Conservation (phyloP, 2,113 vertebrate genomes). For the Cygnus buccinator region DNA sequence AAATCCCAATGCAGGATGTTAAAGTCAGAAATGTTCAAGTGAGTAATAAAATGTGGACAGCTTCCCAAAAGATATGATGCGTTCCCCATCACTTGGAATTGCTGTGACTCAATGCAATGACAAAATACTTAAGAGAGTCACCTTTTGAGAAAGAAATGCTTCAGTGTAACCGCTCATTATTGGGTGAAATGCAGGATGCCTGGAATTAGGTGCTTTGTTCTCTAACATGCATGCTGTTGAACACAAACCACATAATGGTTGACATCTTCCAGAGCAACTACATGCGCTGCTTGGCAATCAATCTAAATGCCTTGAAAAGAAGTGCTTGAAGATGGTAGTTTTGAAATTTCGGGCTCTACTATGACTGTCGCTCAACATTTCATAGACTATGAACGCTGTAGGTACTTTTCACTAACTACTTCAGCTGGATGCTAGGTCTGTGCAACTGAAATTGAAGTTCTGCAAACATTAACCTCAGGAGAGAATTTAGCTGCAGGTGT, state of each 20-base stretch:
- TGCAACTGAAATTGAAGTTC: background rate
- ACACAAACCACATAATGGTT: background rate
- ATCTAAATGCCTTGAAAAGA: background rate
- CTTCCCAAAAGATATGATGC: background rate
- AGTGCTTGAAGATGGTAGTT: background rate
- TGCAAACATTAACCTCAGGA: background rate
- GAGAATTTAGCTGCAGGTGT: background rate
- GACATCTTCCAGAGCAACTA: background rate
- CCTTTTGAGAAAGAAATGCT: background rate
- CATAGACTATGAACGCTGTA: background rate
- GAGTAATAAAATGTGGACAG: background rate
- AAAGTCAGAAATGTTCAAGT: background rate
- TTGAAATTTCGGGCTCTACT: background rate
- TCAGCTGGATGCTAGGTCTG: background rate
- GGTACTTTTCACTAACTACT: background rate
- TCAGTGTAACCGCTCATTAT: background rate
- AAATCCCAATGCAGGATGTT: background rate
- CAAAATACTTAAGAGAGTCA: background rate
- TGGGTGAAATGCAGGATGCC: background rate
- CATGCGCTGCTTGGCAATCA: background rate
- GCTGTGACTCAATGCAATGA: background rate
- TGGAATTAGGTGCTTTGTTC: background rate
- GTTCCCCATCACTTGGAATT: background rate
- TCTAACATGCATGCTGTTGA: background rate
- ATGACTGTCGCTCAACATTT: background rate